Evolutionary conservation across 2,888 invertebrate genomes (phyloP).

Genomic region (Rhagium mordax): DNA sequence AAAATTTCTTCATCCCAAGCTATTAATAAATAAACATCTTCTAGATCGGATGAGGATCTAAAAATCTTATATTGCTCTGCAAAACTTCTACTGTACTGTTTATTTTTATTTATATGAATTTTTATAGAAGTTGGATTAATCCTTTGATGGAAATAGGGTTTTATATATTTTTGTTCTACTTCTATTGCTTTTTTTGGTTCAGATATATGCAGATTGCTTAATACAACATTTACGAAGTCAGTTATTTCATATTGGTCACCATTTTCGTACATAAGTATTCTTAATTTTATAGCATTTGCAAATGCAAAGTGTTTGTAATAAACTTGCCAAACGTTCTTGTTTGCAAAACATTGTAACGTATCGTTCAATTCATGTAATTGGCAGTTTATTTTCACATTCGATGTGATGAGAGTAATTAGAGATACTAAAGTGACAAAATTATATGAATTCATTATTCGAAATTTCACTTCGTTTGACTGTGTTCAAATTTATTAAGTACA

Average conservation of each 20-base stretch:
- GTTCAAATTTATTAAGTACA: too few relatives aligned
- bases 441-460: too few relatives aligned
- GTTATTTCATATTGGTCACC: not conserved
- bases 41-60: not conserved
- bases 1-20: slow-evolving; percentile 15
- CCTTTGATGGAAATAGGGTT: not conserved
- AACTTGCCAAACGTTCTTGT: not conserved
- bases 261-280: not conserved
- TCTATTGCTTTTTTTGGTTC: not conserved
- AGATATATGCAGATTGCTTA: not conserved
- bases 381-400: too few relatives aligned
- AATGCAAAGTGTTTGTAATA: slow-evolving; percentile 16
- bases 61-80: not conserved
- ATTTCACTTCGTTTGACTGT: too few relatives aligned
- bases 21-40: slow-evolving; percentile 13
- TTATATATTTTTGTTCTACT: not conserved
- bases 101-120: not conserved
- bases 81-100: not conserved
- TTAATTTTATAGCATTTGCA: not conserved
- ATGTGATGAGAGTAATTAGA: too few relatives aligned
- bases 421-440: too few relatives aligned
- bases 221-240: not conserved
- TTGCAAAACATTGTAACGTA: not conserved
- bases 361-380: not conserved
- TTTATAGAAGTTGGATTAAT: not conserved